Evolutionary conservation across 2,888 invertebrate genomes (phyloP).

Genomic region (Ryuthela nishihirai): DNA sequence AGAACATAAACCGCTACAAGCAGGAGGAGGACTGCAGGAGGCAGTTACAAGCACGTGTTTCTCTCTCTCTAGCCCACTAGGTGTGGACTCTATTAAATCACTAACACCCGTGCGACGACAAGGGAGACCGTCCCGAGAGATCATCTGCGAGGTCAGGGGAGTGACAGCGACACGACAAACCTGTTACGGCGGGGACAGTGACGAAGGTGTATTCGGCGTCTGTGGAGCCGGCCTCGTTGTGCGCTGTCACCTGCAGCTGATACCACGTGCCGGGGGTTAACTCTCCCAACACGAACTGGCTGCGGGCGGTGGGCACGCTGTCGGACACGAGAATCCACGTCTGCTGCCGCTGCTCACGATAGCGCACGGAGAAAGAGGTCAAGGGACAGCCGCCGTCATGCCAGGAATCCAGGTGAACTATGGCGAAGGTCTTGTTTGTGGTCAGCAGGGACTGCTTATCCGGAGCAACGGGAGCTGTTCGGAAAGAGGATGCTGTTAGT

Average conservation of each 20-base stretch:
- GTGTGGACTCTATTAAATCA: too few species aligned
- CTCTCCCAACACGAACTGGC: conserved; percentile 41
- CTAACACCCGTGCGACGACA: too few species aligned
- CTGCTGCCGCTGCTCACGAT: conserved; percentile 42
- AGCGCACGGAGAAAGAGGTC: conserved; percentile 47
- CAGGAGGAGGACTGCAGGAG: too few species aligned
- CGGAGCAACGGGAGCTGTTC: conserved; percentile 78
- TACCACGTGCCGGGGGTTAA: conserved; percentile 48
- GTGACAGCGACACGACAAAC: too few species aligned
- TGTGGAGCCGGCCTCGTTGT: conserved; percentile 52
- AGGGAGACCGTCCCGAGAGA: too few species aligned
- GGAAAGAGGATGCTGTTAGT: too few species aligned
- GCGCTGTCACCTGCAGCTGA: conserved; percentile 50
- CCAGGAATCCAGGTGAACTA: conserved; percentile 88
- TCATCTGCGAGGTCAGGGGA: too few species aligned
- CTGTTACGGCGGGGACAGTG: conserved; percentile 41
- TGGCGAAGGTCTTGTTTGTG: conserved; percentile 84
- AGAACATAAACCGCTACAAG: too few species aligned
- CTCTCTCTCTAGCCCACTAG: too few species aligned
- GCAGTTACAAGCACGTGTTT: too few species aligned
- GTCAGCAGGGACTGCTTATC: conserved; percentile 80
- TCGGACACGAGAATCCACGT: conserved; percentile 67
- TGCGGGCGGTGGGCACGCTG: conserved; percentile 37
- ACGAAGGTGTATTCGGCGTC: conserved; percentile 49
- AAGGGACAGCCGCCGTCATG: conserved; percentile 55